phyloP scores from a whole-genome alignment of 2,888 invertebrate species.

The Mylabris sibirica region DNA sequence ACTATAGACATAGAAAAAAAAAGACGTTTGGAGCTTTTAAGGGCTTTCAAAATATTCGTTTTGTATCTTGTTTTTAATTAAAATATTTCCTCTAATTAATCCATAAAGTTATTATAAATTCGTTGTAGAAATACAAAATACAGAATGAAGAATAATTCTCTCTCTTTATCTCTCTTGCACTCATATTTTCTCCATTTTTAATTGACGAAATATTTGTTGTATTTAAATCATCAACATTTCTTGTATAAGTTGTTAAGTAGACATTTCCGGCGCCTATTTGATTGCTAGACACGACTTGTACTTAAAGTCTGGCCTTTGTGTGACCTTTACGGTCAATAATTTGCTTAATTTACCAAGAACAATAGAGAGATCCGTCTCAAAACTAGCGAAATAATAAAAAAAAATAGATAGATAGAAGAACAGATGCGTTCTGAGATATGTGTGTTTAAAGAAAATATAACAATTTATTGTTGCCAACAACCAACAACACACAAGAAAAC shows the following conservation, averaged over 20 bases:
- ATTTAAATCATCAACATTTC: slow-evolving; percentile 15
- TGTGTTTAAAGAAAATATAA: no score
- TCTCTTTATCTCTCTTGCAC: no score
- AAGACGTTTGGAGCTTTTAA: neutral
- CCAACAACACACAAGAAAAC: no score
- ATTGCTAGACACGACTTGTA: neutral
- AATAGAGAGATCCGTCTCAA: no score
- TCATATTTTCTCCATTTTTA: neutral
- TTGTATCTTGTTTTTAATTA: neutral
- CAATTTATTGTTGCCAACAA: neutral
- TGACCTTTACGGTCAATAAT: slow-evolving; percentile 27
- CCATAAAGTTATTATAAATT: neutral
- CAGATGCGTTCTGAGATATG: neutral
- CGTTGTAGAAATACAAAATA: no score
- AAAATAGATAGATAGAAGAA: no score
- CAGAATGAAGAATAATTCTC: no score
- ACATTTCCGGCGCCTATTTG: slow-evolving; percentile 37
- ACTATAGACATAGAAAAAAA: no score
- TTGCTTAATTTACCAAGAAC: slow-evolving; percentile 22
- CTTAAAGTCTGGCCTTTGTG: slow-evolving; percentile 9
- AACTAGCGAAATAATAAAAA: neutral
- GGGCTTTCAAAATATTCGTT: neutral
- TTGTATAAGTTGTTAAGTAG: slow-evolving; percentile 29
- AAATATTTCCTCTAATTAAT: neutral
- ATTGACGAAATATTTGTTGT: neutral